Conservation (phyloP, 2,888 invertebrate species). For the Stramonita haemastoma region DNA sequence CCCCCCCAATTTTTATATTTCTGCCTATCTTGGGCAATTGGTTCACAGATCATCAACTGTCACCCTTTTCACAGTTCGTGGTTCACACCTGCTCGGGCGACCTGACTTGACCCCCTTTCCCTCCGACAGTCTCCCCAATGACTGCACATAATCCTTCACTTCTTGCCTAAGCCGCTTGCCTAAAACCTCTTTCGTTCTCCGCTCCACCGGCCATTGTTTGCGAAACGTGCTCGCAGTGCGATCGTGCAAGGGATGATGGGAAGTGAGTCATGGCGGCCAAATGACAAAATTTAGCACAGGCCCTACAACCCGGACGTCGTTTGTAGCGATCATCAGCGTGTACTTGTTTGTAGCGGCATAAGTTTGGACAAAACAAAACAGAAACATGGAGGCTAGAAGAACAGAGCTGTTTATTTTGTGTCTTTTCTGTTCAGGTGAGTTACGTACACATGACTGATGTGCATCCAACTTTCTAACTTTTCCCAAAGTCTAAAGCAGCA, state of each 20-base stretch:
- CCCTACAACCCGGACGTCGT: not conserved
- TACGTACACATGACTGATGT: too few relatives aligned
- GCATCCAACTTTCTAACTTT: too few relatives aligned
- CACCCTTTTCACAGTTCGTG: not conserved
- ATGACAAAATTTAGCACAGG: not conserved
- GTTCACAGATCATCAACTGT: too few relatives aligned
- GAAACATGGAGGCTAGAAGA: not conserved
- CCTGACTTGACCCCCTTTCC: not conserved
- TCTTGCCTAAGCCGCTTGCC: too few relatives aligned
- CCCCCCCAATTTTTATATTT: too few relatives aligned
- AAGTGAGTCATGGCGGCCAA: not conserved
- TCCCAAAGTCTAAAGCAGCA: too few relatives aligned
- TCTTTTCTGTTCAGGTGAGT: not conserved
- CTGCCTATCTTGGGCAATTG: too few relatives aligned
- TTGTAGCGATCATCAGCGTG: not conserved
- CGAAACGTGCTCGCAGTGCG: not conserved
- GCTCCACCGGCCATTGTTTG: not conserved
- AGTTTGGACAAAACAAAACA: not conserved
- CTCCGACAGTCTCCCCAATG: not conserved
- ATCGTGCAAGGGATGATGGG: not conserved
- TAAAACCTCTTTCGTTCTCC: too few relatives aligned
- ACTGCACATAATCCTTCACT: not conserved
- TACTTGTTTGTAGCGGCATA: not conserved
- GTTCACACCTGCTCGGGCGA: not conserved
- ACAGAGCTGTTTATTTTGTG: not conserved